These are phyloP conservation scores for Ochropleura plecta DNA, from an alignment of 2,888 invertebrate species.

Conservation along the genomic window DNA sequence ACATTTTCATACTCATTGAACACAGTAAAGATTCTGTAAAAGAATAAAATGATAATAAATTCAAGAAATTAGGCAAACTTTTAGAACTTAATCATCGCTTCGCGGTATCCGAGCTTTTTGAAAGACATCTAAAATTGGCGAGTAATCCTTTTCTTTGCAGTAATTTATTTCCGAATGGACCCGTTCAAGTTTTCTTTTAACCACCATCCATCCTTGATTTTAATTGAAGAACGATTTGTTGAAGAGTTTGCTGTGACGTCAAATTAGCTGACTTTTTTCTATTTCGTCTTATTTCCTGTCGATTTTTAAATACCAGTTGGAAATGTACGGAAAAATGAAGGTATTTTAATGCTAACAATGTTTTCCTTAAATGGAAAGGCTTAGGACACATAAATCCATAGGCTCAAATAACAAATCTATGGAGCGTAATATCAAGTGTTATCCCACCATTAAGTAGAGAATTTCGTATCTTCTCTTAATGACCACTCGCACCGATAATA, in stretches of 20 bases:
- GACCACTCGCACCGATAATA: constrained; percentile 78
- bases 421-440: constrained; percentile 63
- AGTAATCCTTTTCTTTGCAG: constrained; percentile 76
- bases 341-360: not conserved
- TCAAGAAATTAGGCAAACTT: constrained; percentile 75
- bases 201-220: constrained; percentile 66
- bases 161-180: constrained; percentile 74
- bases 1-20: constrained; percentile 68
- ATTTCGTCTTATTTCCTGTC: constrained; percentile 12
- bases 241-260: constrained; percentile 30
- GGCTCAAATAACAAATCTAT: constrained; percentile 44
- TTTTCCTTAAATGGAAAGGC: constrained; percentile 5
- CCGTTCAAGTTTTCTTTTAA: constrained; percentile 68
- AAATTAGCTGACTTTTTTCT: constrained; percentile 43
- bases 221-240: constrained; percentile 67
- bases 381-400: constrained; percentile 25
- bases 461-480: constrained; percentile 76
- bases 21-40: constrained; percentile 59
- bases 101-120: constrained; percentile 71
- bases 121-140: constrained; percentile 75
- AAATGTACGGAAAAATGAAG: not conserved
- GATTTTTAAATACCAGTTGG: not conserved
- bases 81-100: constrained; percentile 73
- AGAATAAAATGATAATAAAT: constrained; percentile 72
- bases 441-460: constrained; percentile 63